Percentiles rank a stretch among this genome's conserved stretches.
Evolutionary conservation across 30 jellyfish, hydroid and myxozoan species (phyloP).

Genomic region (Hydra vulgaris): DNA sequence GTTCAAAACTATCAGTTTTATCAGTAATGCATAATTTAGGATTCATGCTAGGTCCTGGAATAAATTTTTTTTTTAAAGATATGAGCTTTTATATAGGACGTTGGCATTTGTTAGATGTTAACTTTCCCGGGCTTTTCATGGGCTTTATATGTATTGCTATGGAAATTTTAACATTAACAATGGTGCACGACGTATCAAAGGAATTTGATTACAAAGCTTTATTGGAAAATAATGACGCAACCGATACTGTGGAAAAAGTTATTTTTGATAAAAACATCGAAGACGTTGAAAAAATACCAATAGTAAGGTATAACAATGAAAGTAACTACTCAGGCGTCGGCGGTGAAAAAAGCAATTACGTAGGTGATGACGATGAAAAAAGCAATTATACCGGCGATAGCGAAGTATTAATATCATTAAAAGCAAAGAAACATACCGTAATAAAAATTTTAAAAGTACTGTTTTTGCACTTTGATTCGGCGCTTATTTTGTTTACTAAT

Average conservation of each 20-base stretch:
- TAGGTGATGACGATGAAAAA: too few relatives aligned
- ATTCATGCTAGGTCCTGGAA: not conserved
- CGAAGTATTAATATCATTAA: too few relatives aligned
- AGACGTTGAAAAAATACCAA: not conserved
- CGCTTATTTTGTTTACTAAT: not conserved
- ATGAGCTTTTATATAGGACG: not conserved
- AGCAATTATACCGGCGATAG: too few relatives aligned
- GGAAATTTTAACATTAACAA: not conserved
- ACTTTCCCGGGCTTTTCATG: not conserved
- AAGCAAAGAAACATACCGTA: not conserved
- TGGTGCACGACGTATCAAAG: not conserved
- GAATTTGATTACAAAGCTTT: not conserved
- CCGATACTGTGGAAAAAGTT: not conserved
- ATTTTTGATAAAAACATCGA: not conserved
- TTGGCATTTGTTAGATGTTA: not conserved
- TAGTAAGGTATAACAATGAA: not conserved
- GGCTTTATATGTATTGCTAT: not conserved
- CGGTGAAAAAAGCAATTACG: too few relatives aligned
- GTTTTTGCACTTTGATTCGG: not conserved
- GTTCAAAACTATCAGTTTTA: not conserved
- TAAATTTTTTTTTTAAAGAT: not conserved
- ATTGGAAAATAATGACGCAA: not conserved
- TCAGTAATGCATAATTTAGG: not conserved
- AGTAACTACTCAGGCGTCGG: not conserved
- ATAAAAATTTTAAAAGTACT: not conserved